Evolutionary conservation across 2,797 vertebrate genomes (phyloP), one percentile per base, ranked within the genome.

Genomic region (Etheostoma nigrum): DNA sequence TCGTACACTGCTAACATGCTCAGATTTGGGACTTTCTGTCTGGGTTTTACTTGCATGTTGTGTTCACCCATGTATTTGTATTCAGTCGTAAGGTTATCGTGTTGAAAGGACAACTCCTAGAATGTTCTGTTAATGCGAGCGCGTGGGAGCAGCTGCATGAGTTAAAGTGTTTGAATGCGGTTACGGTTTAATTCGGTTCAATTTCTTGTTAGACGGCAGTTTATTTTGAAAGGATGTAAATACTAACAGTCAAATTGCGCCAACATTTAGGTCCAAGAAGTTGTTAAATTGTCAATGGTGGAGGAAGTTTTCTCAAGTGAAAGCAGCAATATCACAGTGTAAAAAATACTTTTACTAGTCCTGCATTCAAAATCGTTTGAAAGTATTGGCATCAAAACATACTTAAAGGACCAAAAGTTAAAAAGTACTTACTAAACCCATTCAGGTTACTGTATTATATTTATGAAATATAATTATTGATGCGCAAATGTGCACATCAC

Each of bases 71-170:
- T 12, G 4, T 19, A 19, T 19, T 51, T 11, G 4, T 3, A 16
- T 47, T 36, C 8, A 9, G 40, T 10, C 16, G 12, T 25, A 16
- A 0, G 4, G 6, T 64, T 33, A 0, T 19, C 5, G 36, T 62
- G 33, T 12, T 27, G 25, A 27, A 42, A 5, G 1, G 7, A 9
- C 3, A 59, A 45, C 23, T 54, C n/a, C 69, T 68, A 71, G 78
- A 78, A 79, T 53, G 1, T 80, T 65, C 49, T 72, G 57, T 49
- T 30, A 72, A 64, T 44, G 52, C 53, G 51, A 16, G 51, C 70
- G 58, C 68, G 6, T 47, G 53, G 11, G 64, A 40, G 33, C 21
- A 53, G 53, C 55, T 36, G 58, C n/a, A 15, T 11, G 0, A 40
- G 12, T 40, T 12, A 40, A 40, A 40, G 36, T 44, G 14, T 6